phyloP scores from a whole-genome alignment of 2,888 invertebrate species.

The Drosophila histrio region DNA sequence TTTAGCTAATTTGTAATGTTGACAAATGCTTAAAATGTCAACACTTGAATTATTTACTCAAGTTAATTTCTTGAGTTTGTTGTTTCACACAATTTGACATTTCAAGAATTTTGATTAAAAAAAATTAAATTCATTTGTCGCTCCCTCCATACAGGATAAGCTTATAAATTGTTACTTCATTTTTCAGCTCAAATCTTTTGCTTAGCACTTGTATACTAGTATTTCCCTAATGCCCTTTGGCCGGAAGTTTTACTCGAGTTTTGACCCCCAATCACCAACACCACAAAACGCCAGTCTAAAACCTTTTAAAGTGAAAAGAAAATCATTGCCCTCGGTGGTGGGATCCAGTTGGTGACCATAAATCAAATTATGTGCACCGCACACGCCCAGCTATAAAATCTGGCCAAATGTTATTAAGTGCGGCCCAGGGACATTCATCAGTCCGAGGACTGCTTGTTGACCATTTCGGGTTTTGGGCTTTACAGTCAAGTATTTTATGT shows the following conservation, averaged over 20 bases:
- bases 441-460: conserved; percentile 30
- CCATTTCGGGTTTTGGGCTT: conserved; percentile 42
- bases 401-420: conserved; percentile 70
- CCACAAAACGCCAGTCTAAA: conserved; percentile 7
- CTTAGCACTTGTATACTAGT: conserved; percentile 3
- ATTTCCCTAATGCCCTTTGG: conserved; percentile 10
- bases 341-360: conserved; percentile 48
- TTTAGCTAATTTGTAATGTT: too few species aligned
- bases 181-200: conserved; percentile 15
- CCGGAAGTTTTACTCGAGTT: conserved; percentile 9
- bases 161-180: conserved; percentile 26
- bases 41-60: neutral
- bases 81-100: neutral
- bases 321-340: conserved; percentile 22
- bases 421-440: conserved; percentile 63
- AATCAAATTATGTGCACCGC: conserved; percentile 70
- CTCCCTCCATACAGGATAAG: conserved; percentile 4
- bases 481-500: conserved; percentile 62
- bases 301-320: conserved; percentile 49
- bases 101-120: conserved; percentile 1
- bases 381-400: conserved; percentile 47
- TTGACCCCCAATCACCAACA: neutral
- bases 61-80: neutral
- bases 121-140: conserved; percentile 16
- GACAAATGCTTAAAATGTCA: neutral